phyloP scores from a whole-genome alignment of 2,113 vertebrate genomes.

The Pterocles burchelli region DNA sequence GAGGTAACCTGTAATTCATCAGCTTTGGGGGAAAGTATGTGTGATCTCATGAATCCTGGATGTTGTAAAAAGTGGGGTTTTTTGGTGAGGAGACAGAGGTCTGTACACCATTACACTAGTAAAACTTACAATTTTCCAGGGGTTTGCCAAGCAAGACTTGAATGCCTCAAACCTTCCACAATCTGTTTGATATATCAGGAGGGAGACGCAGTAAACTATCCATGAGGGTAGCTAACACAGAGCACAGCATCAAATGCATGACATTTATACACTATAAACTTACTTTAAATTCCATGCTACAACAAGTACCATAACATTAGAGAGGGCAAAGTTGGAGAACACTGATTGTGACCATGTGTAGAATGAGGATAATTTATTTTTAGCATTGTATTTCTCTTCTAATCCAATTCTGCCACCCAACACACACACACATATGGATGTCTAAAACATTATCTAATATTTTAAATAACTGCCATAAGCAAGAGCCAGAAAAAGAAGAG shows the following conservation, averaged over 20 bases:
- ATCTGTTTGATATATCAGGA: conserved; percentile 44
- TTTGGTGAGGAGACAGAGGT: conserved; percentile 42
- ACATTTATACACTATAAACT: conserved; percentile 14
- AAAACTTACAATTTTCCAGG: conserved; percentile 36
- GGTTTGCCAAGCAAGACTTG: conserved; percentile 53
- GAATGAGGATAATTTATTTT: conserved; percentile 27
- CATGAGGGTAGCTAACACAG: not conserved
- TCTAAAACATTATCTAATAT: not conserved
- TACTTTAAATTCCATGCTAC: conserved; percentile 39
- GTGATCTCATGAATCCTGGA: conserved; percentile 59
- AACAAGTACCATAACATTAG: conserved; percentile 31
- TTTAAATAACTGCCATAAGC: conserved; percentile 2
- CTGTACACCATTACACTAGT: conserved; percentile 51
- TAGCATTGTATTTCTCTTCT: conserved; percentile 13
- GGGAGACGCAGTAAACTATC: conserved; percentile 22
- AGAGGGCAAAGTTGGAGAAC: conserved; percentile 3
- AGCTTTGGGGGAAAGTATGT: conserved; percentile 25
- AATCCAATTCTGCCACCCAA: not conserved
- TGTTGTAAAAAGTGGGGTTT: conserved; percentile 11
- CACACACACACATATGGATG: not conserved
- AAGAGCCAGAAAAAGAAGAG: conserved; percentile 15
- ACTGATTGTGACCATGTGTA: conserved; percentile 35
- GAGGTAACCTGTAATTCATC: conserved; percentile 37
- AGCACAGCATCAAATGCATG: not conserved
- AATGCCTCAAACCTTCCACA: conserved; percentile 21